Conservation (phyloP, 2,888 invertebrate genomes). For the Conops quadrifasciatus region DNA sequence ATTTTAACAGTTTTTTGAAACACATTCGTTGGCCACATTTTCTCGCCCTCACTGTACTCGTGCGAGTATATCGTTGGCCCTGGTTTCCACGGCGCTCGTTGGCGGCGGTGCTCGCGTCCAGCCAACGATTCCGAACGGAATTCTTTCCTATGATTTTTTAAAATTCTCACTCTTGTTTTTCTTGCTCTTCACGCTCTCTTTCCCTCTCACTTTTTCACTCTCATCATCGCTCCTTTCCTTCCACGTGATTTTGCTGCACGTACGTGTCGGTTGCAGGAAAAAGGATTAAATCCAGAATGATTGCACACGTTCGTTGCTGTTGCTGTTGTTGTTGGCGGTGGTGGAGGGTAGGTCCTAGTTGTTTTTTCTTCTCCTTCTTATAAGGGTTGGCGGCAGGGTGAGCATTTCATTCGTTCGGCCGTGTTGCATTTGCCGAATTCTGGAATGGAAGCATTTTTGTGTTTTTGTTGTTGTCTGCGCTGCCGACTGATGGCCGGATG, state of each 20-base stretch:
- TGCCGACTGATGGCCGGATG: not conserved
- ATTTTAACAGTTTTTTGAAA: not conserved
- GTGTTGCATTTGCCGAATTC: constrained; percentile 35
- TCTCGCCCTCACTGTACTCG: constrained; percentile 2
- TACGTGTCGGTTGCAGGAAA: constrained; percentile 36
- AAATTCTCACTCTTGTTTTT: not conserved
- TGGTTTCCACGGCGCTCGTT: too few relatives aligned
- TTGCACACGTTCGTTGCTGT: not conserved
- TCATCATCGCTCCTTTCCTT: not conserved
- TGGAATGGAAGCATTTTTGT: constrained; percentile 17
- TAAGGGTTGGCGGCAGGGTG: not conserved
- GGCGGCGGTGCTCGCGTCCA: not conserved
- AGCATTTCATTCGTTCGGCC: constrained; percentile 9
- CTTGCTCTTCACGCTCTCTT: too few relatives aligned
- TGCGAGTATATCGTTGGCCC: not conserved
- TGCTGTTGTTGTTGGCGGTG: not conserved
- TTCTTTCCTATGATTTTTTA: constrained; percentile 11
- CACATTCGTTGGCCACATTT: not conserved
- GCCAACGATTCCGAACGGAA: not conserved
- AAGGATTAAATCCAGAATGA: constrained; percentile 43
- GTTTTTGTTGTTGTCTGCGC: constrained; percentile 14
- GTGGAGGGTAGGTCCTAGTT: not conserved
- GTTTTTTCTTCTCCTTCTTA: not conserved
- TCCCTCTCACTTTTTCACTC: not conserved
- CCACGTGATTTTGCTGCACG: constrained; percentile 43